Evolutionary conservation across 2,797 vertebrate species (phyloP).

Genomic region (Epinephelus coioides): DNA sequence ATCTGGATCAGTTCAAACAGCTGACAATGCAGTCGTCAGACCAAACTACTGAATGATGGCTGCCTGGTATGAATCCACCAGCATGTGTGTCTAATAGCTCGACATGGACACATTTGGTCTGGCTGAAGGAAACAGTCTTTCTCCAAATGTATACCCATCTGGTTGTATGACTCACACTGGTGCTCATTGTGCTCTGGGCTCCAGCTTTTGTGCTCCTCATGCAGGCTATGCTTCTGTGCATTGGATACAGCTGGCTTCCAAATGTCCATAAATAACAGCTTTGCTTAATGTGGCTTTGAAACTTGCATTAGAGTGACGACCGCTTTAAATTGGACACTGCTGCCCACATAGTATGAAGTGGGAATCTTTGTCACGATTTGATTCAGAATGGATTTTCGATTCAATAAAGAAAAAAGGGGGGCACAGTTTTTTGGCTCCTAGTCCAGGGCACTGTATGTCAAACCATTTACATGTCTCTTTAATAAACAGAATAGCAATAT

Average conservation of each 20-base stretch:
- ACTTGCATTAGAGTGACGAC: conserved; percentile 19
- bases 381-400: neutral
- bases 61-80: conserved; percentile 20
- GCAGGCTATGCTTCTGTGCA: conserved; percentile 39
- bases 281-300: conserved; percentile 29
- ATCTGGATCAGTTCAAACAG: conserved; percentile 35
- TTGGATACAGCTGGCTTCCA: conserved; percentile 31
- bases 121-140: conserved; percentile 25
- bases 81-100: conserved; percentile 33
- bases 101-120: conserved; percentile 24
- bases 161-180: conserved; percentile 37
- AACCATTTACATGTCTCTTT: neutral
- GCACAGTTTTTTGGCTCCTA: neutral
- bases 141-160: conserved; percentile 51
- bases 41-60: conserved; percentile 30
- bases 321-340: neutral
- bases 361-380: neutral
- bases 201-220: conserved; percentile 20
- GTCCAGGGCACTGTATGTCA: neutral
- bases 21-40: conserved; percentile 9
- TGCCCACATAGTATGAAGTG: neutral
- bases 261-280: conserved; percentile 48
- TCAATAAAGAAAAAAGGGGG: neutral
- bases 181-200: conserved; percentile 20
- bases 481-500: neutral